Percentiles rank a stretch among this genome's conserved stretches.
These are phyloP conservation scores for Brachypteracias leptosomus DNA, from an alignment of 2,113 vertebrate species.

Conservation along the genomic window DNA sequence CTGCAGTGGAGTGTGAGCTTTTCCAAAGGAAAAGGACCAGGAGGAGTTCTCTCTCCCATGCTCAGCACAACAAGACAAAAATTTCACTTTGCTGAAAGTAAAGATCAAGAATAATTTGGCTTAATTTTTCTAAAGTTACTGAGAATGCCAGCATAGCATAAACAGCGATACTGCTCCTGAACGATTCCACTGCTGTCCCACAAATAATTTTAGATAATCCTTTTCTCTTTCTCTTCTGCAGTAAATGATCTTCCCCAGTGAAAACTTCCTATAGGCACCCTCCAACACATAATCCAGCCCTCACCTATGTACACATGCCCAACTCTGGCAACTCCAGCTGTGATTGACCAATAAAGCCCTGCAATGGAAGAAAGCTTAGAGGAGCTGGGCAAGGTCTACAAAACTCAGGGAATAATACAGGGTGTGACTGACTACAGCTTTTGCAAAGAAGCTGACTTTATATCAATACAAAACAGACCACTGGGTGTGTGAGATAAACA, in stretches of 20 bases:
- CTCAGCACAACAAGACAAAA: background rate
- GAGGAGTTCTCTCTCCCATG: background rate
- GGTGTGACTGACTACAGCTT: background rate
- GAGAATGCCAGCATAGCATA: background rate
- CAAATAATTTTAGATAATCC: background rate
- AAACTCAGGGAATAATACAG: background rate
- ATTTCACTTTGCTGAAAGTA: background rate
- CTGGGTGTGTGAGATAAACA: background rate
- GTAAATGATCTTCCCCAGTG: background rate
- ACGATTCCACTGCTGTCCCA: accelerated
- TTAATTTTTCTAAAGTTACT: background rate
- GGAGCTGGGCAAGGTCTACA: background rate
- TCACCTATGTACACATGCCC: accelerated
- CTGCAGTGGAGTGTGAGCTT: background rate
- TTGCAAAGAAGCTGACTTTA: background rate
- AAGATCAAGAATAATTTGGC: background rate
- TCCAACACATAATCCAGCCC: background rate
- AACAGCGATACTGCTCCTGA: background rate
- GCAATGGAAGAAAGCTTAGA: background rate
- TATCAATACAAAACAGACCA: background rate
- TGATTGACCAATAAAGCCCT: background rate
- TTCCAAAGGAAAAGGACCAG: background rate
- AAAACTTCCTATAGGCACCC: background rate
- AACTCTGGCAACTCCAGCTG: background rate
- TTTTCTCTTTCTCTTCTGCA: background rate